Conservation (phyloP, 2,888 invertebrate genomes). For the Frankliniella intonsa region DNA sequence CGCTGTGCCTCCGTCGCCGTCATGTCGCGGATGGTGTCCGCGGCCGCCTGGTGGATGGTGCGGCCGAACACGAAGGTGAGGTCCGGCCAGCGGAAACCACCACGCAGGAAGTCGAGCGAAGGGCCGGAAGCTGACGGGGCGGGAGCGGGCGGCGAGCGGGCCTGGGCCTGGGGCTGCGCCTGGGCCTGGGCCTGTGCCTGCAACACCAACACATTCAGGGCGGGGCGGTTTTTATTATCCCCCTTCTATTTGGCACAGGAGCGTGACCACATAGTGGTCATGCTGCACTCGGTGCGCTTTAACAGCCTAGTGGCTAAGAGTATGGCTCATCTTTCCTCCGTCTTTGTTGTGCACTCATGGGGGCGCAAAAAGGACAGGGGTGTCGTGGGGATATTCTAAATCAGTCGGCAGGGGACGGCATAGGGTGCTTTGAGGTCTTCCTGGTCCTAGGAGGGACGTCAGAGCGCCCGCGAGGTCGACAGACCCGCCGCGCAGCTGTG, state of each 20-base stretch:
- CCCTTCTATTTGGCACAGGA: too few species aligned
- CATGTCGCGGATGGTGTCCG: neutral
- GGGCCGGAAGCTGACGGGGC: neutral
- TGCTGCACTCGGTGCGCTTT: too few species aligned
- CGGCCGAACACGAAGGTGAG: conserved; percentile 11
- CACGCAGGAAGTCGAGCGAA: neutral
- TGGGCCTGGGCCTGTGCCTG: neutral
- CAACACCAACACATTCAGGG: neutral
- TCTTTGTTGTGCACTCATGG: too few species aligned
- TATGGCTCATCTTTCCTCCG: too few species aligned
- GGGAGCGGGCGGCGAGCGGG: neutral
- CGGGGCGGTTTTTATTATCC: too few species aligned
- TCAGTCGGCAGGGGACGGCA: too few species aligned
- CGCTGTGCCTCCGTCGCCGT: neutral
- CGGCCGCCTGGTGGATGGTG: conserved; percentile 15
- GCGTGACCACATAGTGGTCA: too few species aligned
- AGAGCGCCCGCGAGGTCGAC: neutral
- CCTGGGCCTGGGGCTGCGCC: neutral
- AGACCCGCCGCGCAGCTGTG: neutral
- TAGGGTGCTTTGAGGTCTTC: too few species aligned
- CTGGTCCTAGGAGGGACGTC: too few species aligned
- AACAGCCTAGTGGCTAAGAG: too few species aligned
- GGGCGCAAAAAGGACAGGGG: too few species aligned
- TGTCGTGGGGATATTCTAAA: too few species aligned
- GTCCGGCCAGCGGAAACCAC: neutral